Evolutionary conservation across 2,113 vertebrate genomes (phyloP), one percentile per base, ranked within the genome.

Genomic region (Hemiprocne comata): DNA sequence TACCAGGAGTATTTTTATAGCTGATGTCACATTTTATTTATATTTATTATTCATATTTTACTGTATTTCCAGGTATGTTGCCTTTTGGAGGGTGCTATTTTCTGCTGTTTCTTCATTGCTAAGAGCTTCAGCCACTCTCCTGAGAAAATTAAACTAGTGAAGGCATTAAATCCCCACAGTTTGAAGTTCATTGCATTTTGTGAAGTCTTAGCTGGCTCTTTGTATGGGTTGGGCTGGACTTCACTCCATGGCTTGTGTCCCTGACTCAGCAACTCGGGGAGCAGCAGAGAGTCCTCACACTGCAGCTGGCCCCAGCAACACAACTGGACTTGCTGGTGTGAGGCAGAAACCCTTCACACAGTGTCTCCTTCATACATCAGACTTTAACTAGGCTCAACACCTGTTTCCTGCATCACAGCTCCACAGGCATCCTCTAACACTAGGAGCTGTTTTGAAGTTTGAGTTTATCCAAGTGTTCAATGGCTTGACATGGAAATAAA

Each of bases 231-330:
- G 97, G 97, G 33, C 94, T 98, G 48, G 95, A 97, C 87, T 98
- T 98, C 84, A 97, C 94, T 9, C 96, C 91, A 0, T 96, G 97
- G 95, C 89, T 85, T 4, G n/a, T 94, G n/a, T 94, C 94, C 14
- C 60, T 36, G 7, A 36, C 85, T 75, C 93, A 94, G 83, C 93
- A 97, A 33, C 29, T 67, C 44, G 72, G 97, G 13, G 72, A 98
- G 60, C 96, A 98, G 89, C 84, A 94, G 78, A 80, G 54, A 4
- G 97, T 97, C 57, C 97, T 98, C 54, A 53, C 25, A 2, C 90
- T 93, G 80, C 97, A 97, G 78, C 95, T 98, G 40, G 50, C 89
- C 71, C 79, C 97, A 36, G 91, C 97, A 86, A 96, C 97, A 69
- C 87, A 96, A 75, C 58, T 98, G 76, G 90, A 95, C 55, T 89